Evolutionary conservation across 2,113 vertebrate species (phyloP), one percentile per base, ranked within the genome.

Genomic region (Isichthys henryi): DNA sequence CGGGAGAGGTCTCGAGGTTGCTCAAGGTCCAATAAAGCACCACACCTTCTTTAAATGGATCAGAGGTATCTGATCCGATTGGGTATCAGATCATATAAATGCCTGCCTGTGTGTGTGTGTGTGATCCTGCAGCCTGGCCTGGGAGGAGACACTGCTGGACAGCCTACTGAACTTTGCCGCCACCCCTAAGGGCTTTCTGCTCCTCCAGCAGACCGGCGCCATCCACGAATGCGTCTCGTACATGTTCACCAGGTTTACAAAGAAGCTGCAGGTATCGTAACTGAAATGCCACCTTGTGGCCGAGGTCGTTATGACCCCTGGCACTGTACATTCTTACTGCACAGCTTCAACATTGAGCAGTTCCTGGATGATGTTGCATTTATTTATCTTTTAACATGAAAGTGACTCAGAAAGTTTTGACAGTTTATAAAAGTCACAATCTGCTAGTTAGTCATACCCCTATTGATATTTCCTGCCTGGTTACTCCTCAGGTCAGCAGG

Each of bases 111-210:
- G 58, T 52, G 23, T 3, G 58, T 62, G 62, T 77, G 48, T 17
- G 35, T 21, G 31, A 15, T 39, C 45, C 52, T 88, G 19, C 95
- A 99, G 98, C 89, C 92, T 95, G 85, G 74, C 96, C 88, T 98
- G 97, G 97, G 97, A 99, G 95, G 98, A 99, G 88, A 97, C 97
- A 74, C 93, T 99, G 91, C 93, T 99, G 94, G 97, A 99, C 93
- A 96, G 97, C 91, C 95, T 99, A 93, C 92, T 99, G 87, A 96
- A 97, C 94, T 99, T 99, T 94, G 96, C 97, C 86, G 95, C 96
- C 1, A 98, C 98, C 3, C 98, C 98, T 10, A 98, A 96, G 95
- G 98, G 98, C 90, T 93, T 98, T 10, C 93, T 98, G 39, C 95
- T 99, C 89, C 97, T 99, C 70, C 97, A 98, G 70, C 96, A 96